These are phyloP conservation scores for Erythrolamprus reginae DNA, from an alignment of 2,113 vertebrate genomes.

Conservation along the genomic window DNA sequence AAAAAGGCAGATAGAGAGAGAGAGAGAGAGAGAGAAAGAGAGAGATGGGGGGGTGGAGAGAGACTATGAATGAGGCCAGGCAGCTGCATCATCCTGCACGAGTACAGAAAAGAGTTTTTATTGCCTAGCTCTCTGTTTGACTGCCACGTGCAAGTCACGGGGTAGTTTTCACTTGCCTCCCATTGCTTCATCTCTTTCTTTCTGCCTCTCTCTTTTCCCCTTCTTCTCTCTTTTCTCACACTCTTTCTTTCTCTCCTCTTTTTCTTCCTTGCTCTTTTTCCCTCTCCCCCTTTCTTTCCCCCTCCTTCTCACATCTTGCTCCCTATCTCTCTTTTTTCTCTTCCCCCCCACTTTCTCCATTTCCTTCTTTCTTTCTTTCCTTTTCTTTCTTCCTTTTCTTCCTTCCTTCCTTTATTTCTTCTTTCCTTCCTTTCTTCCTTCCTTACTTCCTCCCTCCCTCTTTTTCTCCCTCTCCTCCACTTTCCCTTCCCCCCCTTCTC, in stretches of 20 bases:
- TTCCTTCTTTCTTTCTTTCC: too few relatives aligned
- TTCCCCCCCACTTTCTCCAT: background rate
- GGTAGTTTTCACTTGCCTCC: background rate
- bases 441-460: too few relatives aligned
- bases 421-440: too few relatives aligned
- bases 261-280: background rate
- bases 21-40: conserved; percentile 45
- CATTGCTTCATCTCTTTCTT: background rate
- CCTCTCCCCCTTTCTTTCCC: too few relatives aligned
- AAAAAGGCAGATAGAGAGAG: background rate
- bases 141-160: conserved; percentile 3
- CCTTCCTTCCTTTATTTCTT: too few relatives aligned
- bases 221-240: too few relatives aligned
- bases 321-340: too few relatives aligned
- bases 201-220: too few relatives aligned
- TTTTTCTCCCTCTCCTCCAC: too few relatives aligned
- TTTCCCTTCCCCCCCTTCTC: too few relatives aligned
- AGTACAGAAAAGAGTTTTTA: conserved; percentile 42
- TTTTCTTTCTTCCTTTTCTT: too few relatives aligned
- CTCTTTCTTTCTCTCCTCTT: background rate
- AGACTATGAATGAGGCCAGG: conserved; percentile 34
- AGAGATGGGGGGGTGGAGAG: background rate
- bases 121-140: conserved; percentile 33
- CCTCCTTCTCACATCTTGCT: background rate
- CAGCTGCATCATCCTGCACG: conserved; percentile 46